These are phyloP conservation scores for Cataglyphis cursor DNA, from an alignment of 2,888 invertebrate species.

Conservation along the genomic window DNA sequence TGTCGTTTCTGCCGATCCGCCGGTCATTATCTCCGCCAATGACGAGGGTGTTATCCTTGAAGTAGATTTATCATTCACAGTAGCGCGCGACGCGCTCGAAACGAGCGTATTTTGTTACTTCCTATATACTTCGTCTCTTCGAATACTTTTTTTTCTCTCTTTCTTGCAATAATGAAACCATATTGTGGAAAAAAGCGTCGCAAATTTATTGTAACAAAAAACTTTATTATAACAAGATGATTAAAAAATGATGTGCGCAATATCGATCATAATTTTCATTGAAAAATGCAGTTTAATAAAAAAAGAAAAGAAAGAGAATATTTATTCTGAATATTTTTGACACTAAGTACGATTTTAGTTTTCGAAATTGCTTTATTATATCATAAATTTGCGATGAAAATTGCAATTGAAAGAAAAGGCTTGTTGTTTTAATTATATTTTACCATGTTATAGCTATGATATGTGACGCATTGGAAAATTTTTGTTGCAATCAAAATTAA, in stretches of 20 bases:
- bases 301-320: background rate
- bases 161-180: background rate
- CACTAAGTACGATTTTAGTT: background rate
- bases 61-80: constrained; percentile 78
- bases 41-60: constrained; percentile 79
- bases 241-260: background rate
- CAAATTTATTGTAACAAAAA: background rate
- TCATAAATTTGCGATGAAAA: background rate
- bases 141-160: background rate
- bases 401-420: background rate
- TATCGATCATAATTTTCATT: background rate
- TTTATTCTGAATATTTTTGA: background rate
- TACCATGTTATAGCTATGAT: background rate
- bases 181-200: background rate
- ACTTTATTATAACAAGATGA: background rate
- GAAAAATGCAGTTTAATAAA: background rate
- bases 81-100: constrained; percentile 16
- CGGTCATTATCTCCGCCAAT: constrained; percentile 76
- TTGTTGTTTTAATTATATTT: background rate
- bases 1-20: constrained; percentile 70
- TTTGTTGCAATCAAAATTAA: background rate
- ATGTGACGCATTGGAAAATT: background rate
- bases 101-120: constrained; percentile 12
- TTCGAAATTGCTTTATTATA: background rate
- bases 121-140: background rate